Evolutionary conservation across 2,797 vertebrate genomes (phyloP).

Genomic region (Mus caroli): DNA sequence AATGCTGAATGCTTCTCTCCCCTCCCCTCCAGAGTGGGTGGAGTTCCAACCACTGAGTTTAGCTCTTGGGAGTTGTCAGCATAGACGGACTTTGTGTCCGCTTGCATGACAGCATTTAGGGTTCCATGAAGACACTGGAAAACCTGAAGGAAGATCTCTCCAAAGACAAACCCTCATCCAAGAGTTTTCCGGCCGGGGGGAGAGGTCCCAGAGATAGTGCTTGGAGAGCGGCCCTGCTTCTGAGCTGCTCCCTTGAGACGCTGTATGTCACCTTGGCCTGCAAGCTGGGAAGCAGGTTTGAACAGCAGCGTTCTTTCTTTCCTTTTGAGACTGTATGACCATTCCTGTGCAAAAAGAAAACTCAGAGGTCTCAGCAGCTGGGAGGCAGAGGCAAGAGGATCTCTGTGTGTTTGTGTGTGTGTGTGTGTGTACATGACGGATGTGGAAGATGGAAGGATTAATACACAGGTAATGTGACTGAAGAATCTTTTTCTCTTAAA

Average conservation of each 20-base stretch:
- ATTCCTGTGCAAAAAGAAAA: background rate
- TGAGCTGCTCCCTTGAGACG: too few relatives aligned
- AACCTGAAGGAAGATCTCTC: background rate
- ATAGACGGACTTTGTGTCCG: background rate
- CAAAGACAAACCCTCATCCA: background rate
- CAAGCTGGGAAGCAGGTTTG: background rate
- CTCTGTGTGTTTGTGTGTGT: background rate
- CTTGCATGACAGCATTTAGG: background rate
- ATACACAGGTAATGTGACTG: background rate
- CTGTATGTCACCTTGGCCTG: rapidly evolving
- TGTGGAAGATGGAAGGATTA: background rate
- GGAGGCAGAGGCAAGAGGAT: background rate
- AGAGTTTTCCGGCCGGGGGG: background rate
- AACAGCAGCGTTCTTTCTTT: background rate
- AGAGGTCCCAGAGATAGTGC: background rate
- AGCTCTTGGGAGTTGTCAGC: background rate
- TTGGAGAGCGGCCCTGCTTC: background rate
- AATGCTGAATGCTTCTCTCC: background rate
- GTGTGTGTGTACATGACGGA: background rate
- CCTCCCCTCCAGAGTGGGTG: background rate
- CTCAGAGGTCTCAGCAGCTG: background rate
- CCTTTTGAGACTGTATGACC: background rate
- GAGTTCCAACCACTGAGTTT: background rate
- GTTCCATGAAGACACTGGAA: background rate
- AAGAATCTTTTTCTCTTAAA: background rate